Percentiles rank a stretch among this genome's conserved stretches.
phyloP scores from a whole-genome alignment of 2,113 vertebrate genomes.

The Brachyhypopomus occidentalis region DNA sequence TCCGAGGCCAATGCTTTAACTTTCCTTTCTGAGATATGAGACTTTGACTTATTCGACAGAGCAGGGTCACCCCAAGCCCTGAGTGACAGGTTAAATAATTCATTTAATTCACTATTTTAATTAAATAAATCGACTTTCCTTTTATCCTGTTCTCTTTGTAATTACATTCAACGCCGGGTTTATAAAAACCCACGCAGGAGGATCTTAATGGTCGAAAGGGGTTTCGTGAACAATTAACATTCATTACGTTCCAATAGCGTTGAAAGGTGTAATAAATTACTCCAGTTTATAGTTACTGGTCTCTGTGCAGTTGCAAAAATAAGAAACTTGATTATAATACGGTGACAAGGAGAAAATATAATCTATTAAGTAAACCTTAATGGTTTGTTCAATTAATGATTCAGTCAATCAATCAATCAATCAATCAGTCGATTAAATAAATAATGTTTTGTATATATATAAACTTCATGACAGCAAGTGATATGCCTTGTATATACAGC shows the following conservation, averaged over 20 bases:
- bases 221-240: slow-evolving; percentile 33
- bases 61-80: neutral
- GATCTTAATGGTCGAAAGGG: slow-evolving; percentile 37
- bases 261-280: slow-evolving; percentile 7
- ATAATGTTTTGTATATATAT: no score
- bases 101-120: slow-evolving; percentile 28
- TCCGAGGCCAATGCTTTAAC: slow-evolving; percentile 62
- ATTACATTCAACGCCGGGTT: slow-evolving; percentile 33
- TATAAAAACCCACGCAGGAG: slow-evolving; percentile 28
- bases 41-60: slow-evolving; percentile 60
- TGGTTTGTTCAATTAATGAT: no score
- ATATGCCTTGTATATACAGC: no score
- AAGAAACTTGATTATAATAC: neutral
- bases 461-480: no score
- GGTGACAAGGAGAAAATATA: neutral
- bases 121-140: slow-evolving; percentile 38
- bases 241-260: slow-evolving; percentile 5
- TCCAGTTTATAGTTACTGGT: slow-evolving; percentile 7
- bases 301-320: neutral
- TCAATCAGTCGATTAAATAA: neutral
- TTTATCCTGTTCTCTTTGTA: slow-evolving; percentile 30
- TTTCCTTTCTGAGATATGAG: slow-evolving; percentile 51
- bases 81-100: slow-evolving; percentile 37
- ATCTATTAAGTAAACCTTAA: slow-evolving; percentile 11
- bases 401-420: neutral